Evolutionary conservation across 2,888 invertebrate species (phyloP), one percentile per base, ranked within the genome.

Genomic region (Cenopis cana): DNA sequence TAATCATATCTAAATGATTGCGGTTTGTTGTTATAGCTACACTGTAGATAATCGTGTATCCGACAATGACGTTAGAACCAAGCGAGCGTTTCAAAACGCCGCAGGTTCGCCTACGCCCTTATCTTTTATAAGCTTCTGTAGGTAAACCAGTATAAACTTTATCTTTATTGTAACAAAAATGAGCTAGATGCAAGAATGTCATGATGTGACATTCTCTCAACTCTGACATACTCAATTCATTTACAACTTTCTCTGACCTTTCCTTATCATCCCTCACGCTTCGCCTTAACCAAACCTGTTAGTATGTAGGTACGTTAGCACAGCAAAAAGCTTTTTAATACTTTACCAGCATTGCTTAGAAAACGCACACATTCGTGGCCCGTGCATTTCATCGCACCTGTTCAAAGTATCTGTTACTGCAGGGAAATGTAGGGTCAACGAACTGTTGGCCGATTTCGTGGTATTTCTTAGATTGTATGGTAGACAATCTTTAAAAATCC

Each of bases 321-420:
- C 69, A 70, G 70, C 70, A 60, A 70, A 70, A 70, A 70, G 70
- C 66, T 70, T 70, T 70, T 70, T 60, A 70, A 66, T 59, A 70
- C 59, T 70, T 60, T 55, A 70, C 65, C 60, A 49, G 36, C 66
- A 24, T 55, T 69, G 64, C 69, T 65, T 69, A 65, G 69, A 69
- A 65, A 69, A 69, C 50, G 69, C 60, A 66, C 70, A 70, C 70
- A 69, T 24, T 56, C 68, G 64, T 69, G 64, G 56, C 70, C 65
- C 46, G 52, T 11, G 70, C 52, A n/a, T 70, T 60, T 70, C 59
- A 60, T 55, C 70, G 33, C 70, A 70, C 70, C 70, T 70, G 70
- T 66, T 55, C 66, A 70, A 70, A 70, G 70, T 70, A 70, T 70
- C 52, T 70, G 60, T 49, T 60, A 62, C 56, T 20, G 14, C 46